phyloP scores from a whole-genome alignment of 1,140 invertebrate species.

The Neoseiulus cucumeris region DNA sequence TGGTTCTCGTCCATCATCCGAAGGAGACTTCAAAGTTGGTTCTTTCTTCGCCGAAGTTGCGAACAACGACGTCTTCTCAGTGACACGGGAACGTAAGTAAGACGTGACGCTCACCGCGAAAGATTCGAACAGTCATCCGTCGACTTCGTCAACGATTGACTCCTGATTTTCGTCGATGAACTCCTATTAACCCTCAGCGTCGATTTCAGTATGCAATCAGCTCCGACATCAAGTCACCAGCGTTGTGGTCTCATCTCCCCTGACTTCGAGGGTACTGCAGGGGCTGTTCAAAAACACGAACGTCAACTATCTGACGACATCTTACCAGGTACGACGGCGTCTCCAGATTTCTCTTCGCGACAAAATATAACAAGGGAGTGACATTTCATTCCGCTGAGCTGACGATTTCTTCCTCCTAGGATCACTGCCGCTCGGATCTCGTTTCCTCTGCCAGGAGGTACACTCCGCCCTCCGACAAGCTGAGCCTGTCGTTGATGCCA shows the following conservation, averaged over 20 bases:
- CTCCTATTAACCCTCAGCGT: too few relatives aligned
- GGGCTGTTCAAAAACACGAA: background rate
- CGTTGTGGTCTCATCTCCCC: background rate
- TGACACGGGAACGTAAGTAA: background rate
- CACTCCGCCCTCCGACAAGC: background rate
- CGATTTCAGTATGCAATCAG: background rate
- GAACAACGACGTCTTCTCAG: background rate
- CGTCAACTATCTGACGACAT: background rate
- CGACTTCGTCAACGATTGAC: too few relatives aligned
- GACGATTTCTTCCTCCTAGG: background rate
- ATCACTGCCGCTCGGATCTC: slow-evolving; percentile 1
- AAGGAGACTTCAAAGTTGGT: background rate
- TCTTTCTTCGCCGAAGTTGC: slow-evolving; percentile 3
- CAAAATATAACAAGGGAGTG: background rate
- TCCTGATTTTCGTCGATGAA: too few relatives aligned
- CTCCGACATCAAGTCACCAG: slow-evolving; percentile 7
- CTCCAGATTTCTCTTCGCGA: background rate
- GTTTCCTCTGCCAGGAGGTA: background rate
- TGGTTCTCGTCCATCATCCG: background rate
- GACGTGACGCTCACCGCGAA: too few relatives aligned
- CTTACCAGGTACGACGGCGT: background rate
- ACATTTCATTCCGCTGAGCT: too few relatives aligned
- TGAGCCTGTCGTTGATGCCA: background rate
- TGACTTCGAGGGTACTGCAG: background rate
- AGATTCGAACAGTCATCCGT: too few relatives aligned